Evolutionary conservation across 2,113 vertebrate species (phyloP).

Genomic region (Larimichthys crocea): DNA sequence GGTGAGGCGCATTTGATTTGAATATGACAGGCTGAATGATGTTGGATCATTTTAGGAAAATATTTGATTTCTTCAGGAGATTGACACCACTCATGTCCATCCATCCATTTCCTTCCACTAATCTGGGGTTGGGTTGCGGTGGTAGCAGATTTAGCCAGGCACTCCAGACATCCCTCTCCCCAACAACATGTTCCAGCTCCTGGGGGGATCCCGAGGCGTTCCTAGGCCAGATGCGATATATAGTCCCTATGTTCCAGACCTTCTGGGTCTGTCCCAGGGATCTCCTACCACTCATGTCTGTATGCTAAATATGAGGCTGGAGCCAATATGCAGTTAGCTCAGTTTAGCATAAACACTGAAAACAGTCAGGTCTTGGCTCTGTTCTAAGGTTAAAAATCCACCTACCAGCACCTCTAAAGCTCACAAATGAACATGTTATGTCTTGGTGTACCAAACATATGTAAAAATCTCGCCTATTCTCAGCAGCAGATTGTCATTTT

Average conservation of each 20-base stretch:
- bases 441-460: not conserved
- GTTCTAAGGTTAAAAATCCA: not conserved
- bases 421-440: not conserved
- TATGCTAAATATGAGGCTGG: not conserved
- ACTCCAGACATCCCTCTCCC: no score
- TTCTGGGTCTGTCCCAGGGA: no score
- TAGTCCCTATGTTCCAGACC: no score
- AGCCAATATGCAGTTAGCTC: not conserved
- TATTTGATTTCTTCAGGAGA: not conserved
- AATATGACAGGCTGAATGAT: not conserved
- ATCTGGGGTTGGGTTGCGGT: no score
- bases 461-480: not conserved
- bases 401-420: not conserved
- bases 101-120: no score
- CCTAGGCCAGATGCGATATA: no score
- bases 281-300: not conserved
- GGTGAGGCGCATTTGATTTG: conserved; percentile 68
- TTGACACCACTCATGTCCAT: no score
- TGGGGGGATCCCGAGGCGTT: no score
- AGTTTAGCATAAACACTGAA: not conserved
- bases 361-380: not conserved
- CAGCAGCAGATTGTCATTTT: not conserved
- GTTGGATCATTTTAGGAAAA: not conserved
- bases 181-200: no score
- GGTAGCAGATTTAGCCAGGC: no score